Conservation (phyloP, 2,797 vertebrate species). For the Ptychadena robeensis region DNA sequence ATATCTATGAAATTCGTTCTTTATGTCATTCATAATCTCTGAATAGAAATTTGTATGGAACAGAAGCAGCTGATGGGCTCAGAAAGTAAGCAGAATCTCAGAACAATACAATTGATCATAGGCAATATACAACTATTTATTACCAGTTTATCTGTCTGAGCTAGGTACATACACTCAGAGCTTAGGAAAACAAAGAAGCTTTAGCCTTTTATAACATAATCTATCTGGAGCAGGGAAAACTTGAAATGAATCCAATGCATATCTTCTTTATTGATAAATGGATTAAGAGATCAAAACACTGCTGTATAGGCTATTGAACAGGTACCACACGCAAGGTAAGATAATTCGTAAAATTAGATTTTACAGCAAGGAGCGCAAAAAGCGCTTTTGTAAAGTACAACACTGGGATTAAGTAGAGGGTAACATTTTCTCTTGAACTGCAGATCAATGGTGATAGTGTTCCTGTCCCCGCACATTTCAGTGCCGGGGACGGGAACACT, state of each 20-base stretch:
- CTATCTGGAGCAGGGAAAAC: background rate
- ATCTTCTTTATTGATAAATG: background rate
- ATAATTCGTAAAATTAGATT: background rate
- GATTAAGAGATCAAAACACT: background rate
- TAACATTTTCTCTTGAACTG: too few relatives aligned
- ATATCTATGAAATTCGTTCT: slow-evolving; percentile 36
- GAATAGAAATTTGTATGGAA: background rate
- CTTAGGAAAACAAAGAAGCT: slow-evolving; percentile 4
- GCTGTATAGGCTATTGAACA: background rate
- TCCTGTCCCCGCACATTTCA: too few relatives aligned
- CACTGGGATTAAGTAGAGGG: too few relatives aligned
- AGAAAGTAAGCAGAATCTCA: background rate
- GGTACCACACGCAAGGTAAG: background rate
- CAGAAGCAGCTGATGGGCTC: background rate
- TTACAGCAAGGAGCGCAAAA: background rate
- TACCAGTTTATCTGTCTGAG: slow-evolving; percentile 7
- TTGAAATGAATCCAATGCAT: background rate
- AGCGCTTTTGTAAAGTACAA: too few relatives aligned
- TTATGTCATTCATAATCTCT: background rate
- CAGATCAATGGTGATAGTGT: too few relatives aligned
- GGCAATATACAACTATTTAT: background rate
- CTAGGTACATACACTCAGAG: background rate
- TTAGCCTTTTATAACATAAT: slow-evolving; percentile 7
- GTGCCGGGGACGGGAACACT: too few relatives aligned
- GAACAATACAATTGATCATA: background rate